These are phyloP conservation scores for Acleris cristana DNA, from an alignment of 2,888 invertebrate species.

Conservation along the genomic window DNA sequence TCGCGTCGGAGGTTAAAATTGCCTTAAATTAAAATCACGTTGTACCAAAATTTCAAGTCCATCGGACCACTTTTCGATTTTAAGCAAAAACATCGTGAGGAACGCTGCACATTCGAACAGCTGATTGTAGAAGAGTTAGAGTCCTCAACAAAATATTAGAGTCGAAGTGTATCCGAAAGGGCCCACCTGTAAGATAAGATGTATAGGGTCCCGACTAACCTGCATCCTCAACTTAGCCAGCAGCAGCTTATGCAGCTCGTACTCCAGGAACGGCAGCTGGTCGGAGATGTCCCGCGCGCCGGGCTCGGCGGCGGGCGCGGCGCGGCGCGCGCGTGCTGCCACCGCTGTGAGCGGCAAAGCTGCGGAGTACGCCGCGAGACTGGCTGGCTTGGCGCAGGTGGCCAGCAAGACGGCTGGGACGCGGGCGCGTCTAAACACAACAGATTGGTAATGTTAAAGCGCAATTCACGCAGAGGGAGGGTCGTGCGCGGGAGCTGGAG, in stretches of 20 bases:
- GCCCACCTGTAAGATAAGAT: too few relatives aligned
- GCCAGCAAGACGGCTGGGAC: conserved; percentile 96
- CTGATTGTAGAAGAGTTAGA: too few relatives aligned
- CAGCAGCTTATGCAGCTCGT: conserved; percentile 95
- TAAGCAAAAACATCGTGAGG: too few relatives aligned
- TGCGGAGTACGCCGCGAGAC: conserved; percentile 87
- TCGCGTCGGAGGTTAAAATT: too few relatives aligned
- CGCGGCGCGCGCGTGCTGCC: conserved; percentile 90
- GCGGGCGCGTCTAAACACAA: conserved; percentile 86
- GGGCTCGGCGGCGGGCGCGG: conserved; percentile 91
- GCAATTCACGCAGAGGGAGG: too few relatives aligned
- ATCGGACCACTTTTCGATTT: too few relatives aligned
- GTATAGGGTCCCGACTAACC: conserved; percentile 42
- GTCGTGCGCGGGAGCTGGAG: too few relatives aligned
- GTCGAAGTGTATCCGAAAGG: too few relatives aligned
- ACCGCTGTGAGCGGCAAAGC: conserved; percentile 73
- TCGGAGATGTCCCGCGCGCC: conserved; percentile 97
- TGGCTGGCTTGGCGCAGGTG: conserved; percentile 93
- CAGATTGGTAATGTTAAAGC: not conserved
- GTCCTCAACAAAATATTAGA: too few relatives aligned
- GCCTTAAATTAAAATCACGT: too few relatives aligned
- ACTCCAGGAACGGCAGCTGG: conserved; percentile 97
- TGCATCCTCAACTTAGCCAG: conserved; percentile 88
- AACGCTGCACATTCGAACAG: too few relatives aligned
- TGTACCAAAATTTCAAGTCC: too few relatives aligned